Evolutionary conservation across 2,113 vertebrate species (phyloP).

Genomic region (Engystomops pustulosus): DNA sequence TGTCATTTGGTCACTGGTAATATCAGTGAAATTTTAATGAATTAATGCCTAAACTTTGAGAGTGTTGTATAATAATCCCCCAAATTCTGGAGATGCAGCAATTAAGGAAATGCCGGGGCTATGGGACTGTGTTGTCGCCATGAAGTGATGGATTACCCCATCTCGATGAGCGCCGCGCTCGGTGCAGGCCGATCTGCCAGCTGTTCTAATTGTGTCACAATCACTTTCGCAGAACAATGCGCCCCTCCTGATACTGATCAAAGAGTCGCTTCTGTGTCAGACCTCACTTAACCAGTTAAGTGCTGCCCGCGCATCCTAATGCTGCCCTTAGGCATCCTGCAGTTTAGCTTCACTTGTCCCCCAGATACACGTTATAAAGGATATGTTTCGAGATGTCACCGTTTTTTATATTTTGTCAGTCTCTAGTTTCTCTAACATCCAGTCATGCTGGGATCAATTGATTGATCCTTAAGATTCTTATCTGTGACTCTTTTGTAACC

Average conservation of each 20-base stretch:
- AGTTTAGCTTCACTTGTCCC: conserved; percentile 10
- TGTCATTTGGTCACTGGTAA: conserved; percentile 45
- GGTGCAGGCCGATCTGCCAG: conserved; percentile 43
- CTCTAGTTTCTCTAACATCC: conserved; percentile 4
- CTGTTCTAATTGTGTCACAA: conserved; percentile 58
- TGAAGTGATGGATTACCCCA: conserved; percentile 54
- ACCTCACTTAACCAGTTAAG: conserved; percentile 51
- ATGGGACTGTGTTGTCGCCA: conserved; percentile 45
- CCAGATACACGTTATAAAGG: neutral
- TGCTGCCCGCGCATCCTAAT: conserved; percentile 22
- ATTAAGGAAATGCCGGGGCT: conserved; percentile 50
- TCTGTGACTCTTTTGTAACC: conserved; percentile 24
- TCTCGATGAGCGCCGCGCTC: conserved; percentile 41
- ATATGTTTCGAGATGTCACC: conserved; percentile 21
- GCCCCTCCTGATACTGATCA: conserved; percentile 54
- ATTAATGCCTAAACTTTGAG: conserved; percentile 25
- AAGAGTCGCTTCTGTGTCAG: conserved; percentile 34
- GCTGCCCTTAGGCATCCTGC: neutral
- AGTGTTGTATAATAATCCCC: neutral
- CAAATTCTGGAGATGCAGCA: conserved; percentile 53
- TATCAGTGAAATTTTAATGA: conserved; percentile 12
- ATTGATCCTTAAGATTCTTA: conserved; percentile 21
- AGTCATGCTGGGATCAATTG: conserved; percentile 38
- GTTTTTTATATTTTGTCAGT: conserved; percentile 24
- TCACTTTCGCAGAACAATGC: conserved; percentile 53